Conservation (phyloP, 2,797 vertebrate genomes). For the Brachyrhaphis roseni region DNA sequence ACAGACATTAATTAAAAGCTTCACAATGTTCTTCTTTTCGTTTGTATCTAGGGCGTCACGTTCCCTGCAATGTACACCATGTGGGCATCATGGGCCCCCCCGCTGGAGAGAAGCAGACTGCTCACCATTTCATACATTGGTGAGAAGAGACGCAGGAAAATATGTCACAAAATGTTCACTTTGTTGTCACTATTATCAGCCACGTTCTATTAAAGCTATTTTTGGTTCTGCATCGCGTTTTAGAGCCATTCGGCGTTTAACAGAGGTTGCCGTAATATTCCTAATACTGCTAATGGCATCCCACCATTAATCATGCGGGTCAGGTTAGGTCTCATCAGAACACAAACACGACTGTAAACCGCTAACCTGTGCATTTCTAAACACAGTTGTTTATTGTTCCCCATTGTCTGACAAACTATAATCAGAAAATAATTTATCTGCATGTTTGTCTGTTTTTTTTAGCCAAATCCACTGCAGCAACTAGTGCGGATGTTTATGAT, state of each 20-base stretch:
- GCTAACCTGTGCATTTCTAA: not conserved
- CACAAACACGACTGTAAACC: not conserved
- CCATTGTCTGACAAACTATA: not conserved
- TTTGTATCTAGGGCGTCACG: slow-evolving; percentile 88
- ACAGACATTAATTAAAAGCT: not conserved
- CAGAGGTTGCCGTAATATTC: not conserved
- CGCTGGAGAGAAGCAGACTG: slow-evolving; percentile 94
- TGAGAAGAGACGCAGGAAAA: slow-evolving; percentile 49
- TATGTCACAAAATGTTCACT: not conserved
- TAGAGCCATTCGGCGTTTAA: too few species aligned
- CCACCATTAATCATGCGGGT: not conserved
- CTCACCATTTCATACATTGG: slow-evolving; percentile 95
- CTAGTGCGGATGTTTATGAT: not conserved
- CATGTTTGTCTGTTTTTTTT: too few species aligned
- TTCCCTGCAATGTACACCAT: slow-evolving; percentile 98
- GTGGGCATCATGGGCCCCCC: slow-evolving; percentile 97
- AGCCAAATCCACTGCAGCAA: not conserved
- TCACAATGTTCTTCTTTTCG: slow-evolving; percentile 16
- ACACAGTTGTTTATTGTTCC: not conserved
- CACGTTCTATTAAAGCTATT: not conserved
- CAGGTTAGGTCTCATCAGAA: not conserved
- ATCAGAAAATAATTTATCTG: not conserved
- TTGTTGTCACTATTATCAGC: not conserved
- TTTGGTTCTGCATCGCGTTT: not conserved
- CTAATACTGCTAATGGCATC: not conserved